Evolutionary conservation across 2,113 vertebrate genomes (phyloP), one percentile per base, ranked within the genome.

Genomic region (Hemicordylus capensis): DNA sequence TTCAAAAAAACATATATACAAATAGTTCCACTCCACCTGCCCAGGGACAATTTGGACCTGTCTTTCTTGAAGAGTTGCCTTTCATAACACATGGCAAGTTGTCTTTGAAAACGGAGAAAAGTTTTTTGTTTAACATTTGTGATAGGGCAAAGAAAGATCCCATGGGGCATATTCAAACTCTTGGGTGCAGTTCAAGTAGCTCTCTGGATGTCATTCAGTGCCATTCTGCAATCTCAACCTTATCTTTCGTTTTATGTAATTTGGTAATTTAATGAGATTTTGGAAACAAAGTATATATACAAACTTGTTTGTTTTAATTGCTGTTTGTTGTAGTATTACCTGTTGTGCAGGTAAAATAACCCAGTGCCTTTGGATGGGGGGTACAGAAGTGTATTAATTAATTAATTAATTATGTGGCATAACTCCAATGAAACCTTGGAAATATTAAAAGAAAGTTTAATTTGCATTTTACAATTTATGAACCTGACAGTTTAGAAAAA

Each of bases 401-500:
- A 64, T 48, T 85, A 81, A 26, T 59, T 42, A 1, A 14, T 63
- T 63, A 48, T 69, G 48, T 72, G 91, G 90, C 31, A 24, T 73
- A 78, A 92, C 69, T 85, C 85, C 92, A 92, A 89, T 85, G 84
- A 56, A 15, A 15, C 69, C 85, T 87, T 85, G 75, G 88, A 89
- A 73, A 90, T 90, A 90, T 19, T 5, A 86, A 94, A 92, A 92
- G 66, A 91, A 89, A 79, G 80, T 85, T 91, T 76, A 89, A 88
- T 95, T 90, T 88, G 69, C 88, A 78, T 69, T 92, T 92, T 90
- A 89, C 69, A 94, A 93, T 87, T 92, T 84, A 94, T 86, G 94
- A 86, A 84, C 54, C 90, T 66, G 77, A 61, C 82, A 87, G 84
- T 82, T 90, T 83, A 84, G 73, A 3, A 56, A 64, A 86, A 91